Conservation (phyloP, 2,797 vertebrate species). For the Dicrostonyx torquatus region DNA sequence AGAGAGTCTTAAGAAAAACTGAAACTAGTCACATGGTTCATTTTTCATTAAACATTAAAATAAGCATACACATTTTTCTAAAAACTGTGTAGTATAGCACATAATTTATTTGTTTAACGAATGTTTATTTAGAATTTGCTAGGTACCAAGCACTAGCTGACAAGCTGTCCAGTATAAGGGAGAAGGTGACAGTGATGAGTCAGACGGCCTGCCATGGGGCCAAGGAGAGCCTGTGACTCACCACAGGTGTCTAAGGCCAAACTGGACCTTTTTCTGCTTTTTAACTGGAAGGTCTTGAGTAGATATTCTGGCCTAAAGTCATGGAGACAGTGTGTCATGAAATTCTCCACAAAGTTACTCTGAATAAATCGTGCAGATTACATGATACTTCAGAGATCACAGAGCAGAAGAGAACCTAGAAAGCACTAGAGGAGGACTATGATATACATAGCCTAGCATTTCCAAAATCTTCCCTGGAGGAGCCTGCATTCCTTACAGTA, state of each 20-base stretch:
- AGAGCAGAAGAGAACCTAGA: not conserved
- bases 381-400: not conserved
- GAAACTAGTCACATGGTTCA: not conserved
- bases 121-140: not conserved
- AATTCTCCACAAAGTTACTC: not conserved
- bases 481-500: not conserved
- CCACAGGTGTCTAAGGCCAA: not conserved
- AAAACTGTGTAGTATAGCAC: not conserved
- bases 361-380: not conserved
- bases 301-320: not conserved
- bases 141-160: not conserved
- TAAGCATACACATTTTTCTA: slow-evolving; percentile 16
- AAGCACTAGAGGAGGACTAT: not conserved
- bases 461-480: not conserved
- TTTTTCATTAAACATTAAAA: slow-evolving; percentile 53
- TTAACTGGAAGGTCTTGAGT: not conserved
- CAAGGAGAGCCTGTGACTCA: not conserved
- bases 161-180: not conserved
- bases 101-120: not conserved
- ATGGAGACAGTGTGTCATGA: not conserved
- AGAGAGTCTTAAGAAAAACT: not conserved
- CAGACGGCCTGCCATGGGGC: not conserved
- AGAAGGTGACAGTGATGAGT: not conserved
- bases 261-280: not conserved
- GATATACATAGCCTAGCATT: not conserved